Evolutionary conservation across 1,140 invertebrate species (phyloP), one percentile per base, ranked within the genome.

Genomic region (Colletes gigas): DNA sequence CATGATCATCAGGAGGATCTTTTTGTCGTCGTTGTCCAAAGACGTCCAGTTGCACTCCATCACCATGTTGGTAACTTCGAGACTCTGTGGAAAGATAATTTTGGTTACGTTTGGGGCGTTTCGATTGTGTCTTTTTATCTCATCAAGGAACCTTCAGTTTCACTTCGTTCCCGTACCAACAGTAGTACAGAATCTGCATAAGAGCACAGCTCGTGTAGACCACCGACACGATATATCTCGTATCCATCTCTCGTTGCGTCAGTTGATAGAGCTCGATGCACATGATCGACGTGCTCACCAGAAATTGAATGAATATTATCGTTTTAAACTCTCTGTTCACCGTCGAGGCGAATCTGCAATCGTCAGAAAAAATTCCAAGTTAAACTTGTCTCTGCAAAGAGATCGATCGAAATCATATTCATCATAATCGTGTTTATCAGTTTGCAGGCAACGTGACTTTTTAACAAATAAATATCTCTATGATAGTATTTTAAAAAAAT

Each of bases 81-180:
- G 50, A 10, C 77, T 85, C 60, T 63, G 10, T 0, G 14, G 41
- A 41, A 41, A 5, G 14, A 4, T 7, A 50, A 0, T 17, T 15
- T 0, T 1, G 14, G 1, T 41, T 2, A 41, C 0, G 41, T 19
- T 19, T 4, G 15, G 6, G 14, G 8, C 0, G 15, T 8, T 17
- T 8, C 12, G 8, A 50, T 50, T 50, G 10, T 10, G 12, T 50
- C 30, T 50, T 10, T 41, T 39, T 21, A 8, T 50, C 0, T 10
- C 14, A 6, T 4, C 3, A 14, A 73, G 52, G 41, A 50, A 85
- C 83, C 74, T 85, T 85, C 5, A 77, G 21, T 8, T 76, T 94
- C 0, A 95, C 92, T 88, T 94, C 94, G 83, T 94, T 94, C 30
- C 94, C 94, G 83, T 93, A 94, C 94, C 94, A 95, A 83, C 94